These are phyloP conservation scores for Mamestra brassicae DNA, from an alignment of 2,888 invertebrate species.

Conservation along the genomic window DNA sequence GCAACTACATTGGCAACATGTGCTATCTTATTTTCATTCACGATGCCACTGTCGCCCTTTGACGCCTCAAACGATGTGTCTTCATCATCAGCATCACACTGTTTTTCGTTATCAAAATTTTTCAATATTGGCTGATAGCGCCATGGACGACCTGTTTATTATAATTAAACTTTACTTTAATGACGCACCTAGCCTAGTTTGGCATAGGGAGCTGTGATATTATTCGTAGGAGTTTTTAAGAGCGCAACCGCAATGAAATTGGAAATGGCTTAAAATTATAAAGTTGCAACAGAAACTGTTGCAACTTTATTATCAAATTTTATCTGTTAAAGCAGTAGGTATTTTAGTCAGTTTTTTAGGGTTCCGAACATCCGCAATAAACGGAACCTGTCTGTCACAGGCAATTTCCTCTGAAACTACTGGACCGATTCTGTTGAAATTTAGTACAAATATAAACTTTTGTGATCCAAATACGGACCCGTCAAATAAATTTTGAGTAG, in stretches of 20 bases:
- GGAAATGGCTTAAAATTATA: not conserved
- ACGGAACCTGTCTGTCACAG: too few relatives aligned
- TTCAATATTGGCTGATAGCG: slow-evolving; percentile 74
- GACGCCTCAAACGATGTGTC: slow-evolving; percentile 69
- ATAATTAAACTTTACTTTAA: slow-evolving; percentile 17
- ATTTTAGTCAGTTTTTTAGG: not conserved
- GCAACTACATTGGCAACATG: slow-evolving; percentile 72
- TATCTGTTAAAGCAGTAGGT: too few relatives aligned
- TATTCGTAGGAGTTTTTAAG: not conserved
- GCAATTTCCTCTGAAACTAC: too few relatives aligned
- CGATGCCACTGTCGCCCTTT: slow-evolving; percentile 70
- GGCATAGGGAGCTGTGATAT: not conserved
- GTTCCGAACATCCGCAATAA: not conserved
- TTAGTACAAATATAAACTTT: too few relatives aligned
- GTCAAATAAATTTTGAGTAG: too few relatives aligned
- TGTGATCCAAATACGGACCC: too few relatives aligned
- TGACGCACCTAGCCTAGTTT: not conserved
- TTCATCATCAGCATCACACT: slow-evolving; percentile 67
- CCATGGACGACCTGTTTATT: slow-evolving; percentile 77
- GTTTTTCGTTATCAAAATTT: slow-evolving; percentile 66
- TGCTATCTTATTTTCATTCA: slow-evolving; percentile 73
- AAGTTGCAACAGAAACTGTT: not conserved
- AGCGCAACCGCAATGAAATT: not conserved
- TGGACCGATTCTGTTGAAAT: too few relatives aligned
- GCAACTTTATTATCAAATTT: not conserved